These are phyloP conservation scores for Pollenia griseotomentosa DNA, from an alignment of 2,888 invertebrate genomes.

Conservation along the genomic window DNA sequence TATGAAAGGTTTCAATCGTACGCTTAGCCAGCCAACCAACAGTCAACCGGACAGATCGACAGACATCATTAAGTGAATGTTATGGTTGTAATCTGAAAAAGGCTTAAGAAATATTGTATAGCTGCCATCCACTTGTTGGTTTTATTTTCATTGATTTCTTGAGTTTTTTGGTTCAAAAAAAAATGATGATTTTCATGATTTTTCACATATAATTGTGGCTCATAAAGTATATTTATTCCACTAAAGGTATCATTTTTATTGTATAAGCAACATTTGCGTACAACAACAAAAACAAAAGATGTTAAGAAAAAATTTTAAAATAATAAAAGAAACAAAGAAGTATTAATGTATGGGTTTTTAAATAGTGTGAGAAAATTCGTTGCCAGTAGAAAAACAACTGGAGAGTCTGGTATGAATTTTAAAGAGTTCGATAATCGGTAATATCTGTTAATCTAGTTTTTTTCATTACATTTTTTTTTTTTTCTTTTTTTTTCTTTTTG, in stretches of 20 bases:
- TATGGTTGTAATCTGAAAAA: conserved; percentile 47
- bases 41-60: neutral
- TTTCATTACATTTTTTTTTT: conserved; percentile 1
- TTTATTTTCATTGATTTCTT: conserved; percentile 72
- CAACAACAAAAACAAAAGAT: conserved; percentile 69
- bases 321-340: conserved; percentile 66
- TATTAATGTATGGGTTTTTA: conserved; percentile 73
- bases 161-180: conserved; percentile 25
- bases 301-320: conserved; percentile 28
- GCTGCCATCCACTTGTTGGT: conserved; percentile 75
- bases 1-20: conserved; percentile 4
- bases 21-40: neutral
- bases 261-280: conserved; percentile 43
- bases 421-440: conserved; percentile 84
- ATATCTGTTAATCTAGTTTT: conserved; percentile 73
- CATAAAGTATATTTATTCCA: conserved; percentile 63
- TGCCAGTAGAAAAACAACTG: conserved; percentile 52
- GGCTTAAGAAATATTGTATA: conserved; percentile 73
- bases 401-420: conserved; percentile 82
- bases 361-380: conserved; percentile 77
- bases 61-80: conserved; percentile 43
- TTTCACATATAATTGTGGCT: conserved; percentile 61
- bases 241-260: conserved; percentile 65
- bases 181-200: conserved; percentile 60
- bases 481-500: neutral